Evolutionary conservation across 2,113 vertebrate species (phyloP), one percentile per base, ranked within the genome.

Genomic region (Monopterus albus): DNA sequence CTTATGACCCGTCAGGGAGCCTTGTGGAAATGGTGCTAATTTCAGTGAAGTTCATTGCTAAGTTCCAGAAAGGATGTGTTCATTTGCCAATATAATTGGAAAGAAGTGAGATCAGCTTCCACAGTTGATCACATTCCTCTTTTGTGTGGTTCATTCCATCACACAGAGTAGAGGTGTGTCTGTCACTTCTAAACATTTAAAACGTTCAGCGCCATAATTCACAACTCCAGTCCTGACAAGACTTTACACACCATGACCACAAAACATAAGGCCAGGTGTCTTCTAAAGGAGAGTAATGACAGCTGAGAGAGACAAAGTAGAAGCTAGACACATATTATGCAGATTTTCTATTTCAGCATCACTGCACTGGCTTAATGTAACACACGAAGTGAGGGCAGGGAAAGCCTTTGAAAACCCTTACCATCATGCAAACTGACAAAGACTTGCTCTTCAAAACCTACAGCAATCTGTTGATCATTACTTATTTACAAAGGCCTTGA

Each of bases 401-500:
- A 89, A 91, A 85, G 93, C 39, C 95, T 96, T 95, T 95, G 95
- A 95, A 96, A 95, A 95, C 94, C 88, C 91, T 91, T 87, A 55
- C 90, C 92, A 93, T 96, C 95, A 96, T 95, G 93, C 94, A 94
- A 96, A 93, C 96, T 96, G 96, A 97, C 96, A 96, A 88, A 95
- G 94, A 92, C 95, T 94, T 94, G 94, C 94, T 96, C 96, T 96
- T 96, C 94, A 96, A 96, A 97, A 96, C 94, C 95, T 95, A 95
- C 95, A 96, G 94, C 94, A 97, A 98, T 97, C 97, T 98, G 97
- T 95, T 96, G 95, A 95, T 96, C 96, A 98, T 98, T 96, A 98
- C 93, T 98, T 98, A 98, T 98, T 98, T 96, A 98, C 94, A 93
- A 95, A 95, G 93, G 95, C 96, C 96, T 96, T 92, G 92, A 72